Evolutionary conservation across 2,888 invertebrate species (phyloP).

Genomic region (Diaphora mendica): DNA sequence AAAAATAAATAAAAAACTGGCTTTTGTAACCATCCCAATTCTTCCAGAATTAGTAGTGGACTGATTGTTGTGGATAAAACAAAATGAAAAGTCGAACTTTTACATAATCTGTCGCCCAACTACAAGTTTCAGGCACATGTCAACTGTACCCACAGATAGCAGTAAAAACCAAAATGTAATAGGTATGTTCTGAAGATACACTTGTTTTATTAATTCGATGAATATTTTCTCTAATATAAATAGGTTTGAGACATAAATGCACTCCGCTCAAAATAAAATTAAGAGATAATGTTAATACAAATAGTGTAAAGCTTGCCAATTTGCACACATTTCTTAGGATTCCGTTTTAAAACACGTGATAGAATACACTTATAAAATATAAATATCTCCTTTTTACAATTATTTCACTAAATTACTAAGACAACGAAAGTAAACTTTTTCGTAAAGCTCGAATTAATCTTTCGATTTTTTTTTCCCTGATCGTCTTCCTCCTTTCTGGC

Average conservation of each 20-base stretch:
- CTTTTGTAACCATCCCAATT: too few species aligned
- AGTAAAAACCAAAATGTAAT: slow-evolving; percentile 34
- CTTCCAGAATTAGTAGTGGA: too few species aligned
- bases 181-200: slow-evolving; percentile 27
- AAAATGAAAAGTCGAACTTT: neutral
- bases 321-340: slow-evolving; percentile 54
- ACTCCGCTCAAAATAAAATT: slow-evolving; percentile 48
- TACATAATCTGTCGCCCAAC: neutral
- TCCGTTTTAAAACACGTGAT: neutral
- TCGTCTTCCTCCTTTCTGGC: too few species aligned
- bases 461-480: too few species aligned
- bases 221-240: slow-evolving; percentile 30
- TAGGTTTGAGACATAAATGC: slow-evolving; percentile 41
- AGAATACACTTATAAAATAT: neutral
- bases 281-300: slow-evolving; percentile 39
- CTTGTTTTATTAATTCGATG: slow-evolving; percentile 36
- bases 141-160: slow-evolving; percentile 14
- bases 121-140: neutral
- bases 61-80: too few species aligned
- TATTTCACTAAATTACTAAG: neutral
- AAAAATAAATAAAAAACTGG: too few species aligned
- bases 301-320: slow-evolving; percentile 44
- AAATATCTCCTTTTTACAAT: neutral
- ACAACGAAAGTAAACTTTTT: neutral
- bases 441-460: neutral